Evolutionary conservation across 2,113 vertebrate genomes (phyloP), one percentile per base, ranked within the genome.

Genomic region (Phylloscopus trochiloides): DNA sequence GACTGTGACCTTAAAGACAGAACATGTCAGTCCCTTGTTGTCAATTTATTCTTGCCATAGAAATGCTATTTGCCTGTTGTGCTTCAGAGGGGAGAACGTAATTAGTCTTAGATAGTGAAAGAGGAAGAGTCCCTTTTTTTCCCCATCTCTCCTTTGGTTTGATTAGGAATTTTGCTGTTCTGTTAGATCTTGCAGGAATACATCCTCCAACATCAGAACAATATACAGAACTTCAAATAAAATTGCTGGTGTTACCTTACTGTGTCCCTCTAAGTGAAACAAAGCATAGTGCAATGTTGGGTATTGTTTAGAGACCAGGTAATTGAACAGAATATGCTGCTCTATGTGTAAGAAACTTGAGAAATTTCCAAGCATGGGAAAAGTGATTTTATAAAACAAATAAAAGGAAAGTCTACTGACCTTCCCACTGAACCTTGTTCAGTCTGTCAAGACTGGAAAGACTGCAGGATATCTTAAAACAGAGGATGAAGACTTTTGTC

Each of bases 381-480:
- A 76, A 59, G 26, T 42, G 1, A 36, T 88, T 76, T 73, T 93
- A 15, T 63, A 54, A 84, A 95, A 31, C 31, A 43, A 50, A 52
- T 0, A 6, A 47, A 63, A 3, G 8, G 72, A 51, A 21, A 25
- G 2, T 0, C 1, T 13, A 3, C 21, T 31, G n/a, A 21, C 26
- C 14, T 54, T 34, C 34, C 24, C 9, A 40, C 21, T 18, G 8
- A 68, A 86, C 24, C 25, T 75, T 52, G 3, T 63, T 93, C 26
- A 47, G 43, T 81, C 51, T 78, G 1, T 62, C 19, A 72, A 59
- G 51, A 62, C 12, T n/a, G 70, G 48, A 62, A 21, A 55, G 34
- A 20, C 32, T 73, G 10, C 58, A 73, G 42, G 36, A 61, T 86
- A 57, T 24, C 28, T 17, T 70, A 26, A 92, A 86, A 45, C 7